phyloP scores from a whole-genome alignment of 2,888 invertebrate genomes.

The Agrotis exclamationis region DNA sequence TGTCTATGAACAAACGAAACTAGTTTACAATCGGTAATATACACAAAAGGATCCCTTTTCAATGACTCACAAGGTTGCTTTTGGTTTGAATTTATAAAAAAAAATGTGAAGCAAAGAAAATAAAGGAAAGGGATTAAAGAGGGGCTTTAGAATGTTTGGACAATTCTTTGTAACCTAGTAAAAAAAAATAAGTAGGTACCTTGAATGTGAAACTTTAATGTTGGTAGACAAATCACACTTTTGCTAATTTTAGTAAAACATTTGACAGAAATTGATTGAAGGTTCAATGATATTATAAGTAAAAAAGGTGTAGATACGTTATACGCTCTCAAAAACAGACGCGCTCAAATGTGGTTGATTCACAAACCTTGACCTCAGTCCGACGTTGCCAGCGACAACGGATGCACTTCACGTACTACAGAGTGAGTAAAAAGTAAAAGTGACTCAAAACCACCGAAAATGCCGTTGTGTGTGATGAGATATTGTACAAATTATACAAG shows the following conservation, averaged over 20 bases:
- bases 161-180: background rate
- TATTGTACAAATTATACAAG: no score
- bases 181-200: no score
- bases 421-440: no score
- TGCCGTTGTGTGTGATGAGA: no score
- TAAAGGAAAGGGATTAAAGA: slow-evolving; percentile 17
- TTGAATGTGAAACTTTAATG: background rate
- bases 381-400: no score
- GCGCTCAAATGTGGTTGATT: no score
- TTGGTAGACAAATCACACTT: background rate
- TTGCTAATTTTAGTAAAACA: background rate
- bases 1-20: slow-evolving; percentile 85
- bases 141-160: background rate
- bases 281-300: no score
- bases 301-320: no score
- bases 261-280: background rate
- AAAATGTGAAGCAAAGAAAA: slow-evolving; percentile 2
- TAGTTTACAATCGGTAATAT: slow-evolving; percentile 48
- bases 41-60: slow-evolving; percentile 48
- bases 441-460: no score
- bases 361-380: no score
- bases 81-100: slow-evolving; percentile 11
- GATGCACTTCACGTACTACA: no score
- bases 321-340: no score
- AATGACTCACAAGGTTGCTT: slow-evolving; percentile 24